Percentiles rank a stretch among this genome's conserved stretches.
phyloP scores from a whole-genome alignment of 2,113 vertebrate genomes.

The Syngnathus floridae region DNA sequence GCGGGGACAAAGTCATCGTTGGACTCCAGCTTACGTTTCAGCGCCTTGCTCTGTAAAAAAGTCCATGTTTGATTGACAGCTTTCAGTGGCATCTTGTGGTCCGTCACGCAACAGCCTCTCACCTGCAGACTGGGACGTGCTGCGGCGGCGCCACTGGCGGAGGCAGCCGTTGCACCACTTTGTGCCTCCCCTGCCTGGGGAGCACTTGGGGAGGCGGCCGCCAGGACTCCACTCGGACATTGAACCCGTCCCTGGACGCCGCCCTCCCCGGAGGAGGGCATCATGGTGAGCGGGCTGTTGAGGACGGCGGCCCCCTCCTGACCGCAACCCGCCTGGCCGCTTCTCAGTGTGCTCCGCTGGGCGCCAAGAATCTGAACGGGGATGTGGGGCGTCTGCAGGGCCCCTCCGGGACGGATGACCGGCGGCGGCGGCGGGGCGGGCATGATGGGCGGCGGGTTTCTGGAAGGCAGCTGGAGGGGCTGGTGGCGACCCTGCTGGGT shows the following conservation, averaged over 20 bases:
- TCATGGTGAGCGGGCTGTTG: constrained; percentile 61
- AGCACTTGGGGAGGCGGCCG: constrained; percentile 28
- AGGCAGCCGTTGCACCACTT: constrained; percentile 11
- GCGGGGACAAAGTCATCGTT: constrained; percentile 47
- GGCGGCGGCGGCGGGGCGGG: constrained; percentile 54
- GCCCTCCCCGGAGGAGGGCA: constrained; percentile 47
- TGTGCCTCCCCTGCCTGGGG: constrained; percentile 27
- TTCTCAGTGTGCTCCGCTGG: constrained; percentile 80
- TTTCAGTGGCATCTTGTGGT: background rate
- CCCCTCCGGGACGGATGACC: constrained; percentile 55
- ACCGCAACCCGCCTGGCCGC: constrained; percentile 74
- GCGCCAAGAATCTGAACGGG: constrained; percentile 91
- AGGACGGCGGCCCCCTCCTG: constrained; percentile 48
- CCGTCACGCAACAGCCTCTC: constrained; percentile 8
- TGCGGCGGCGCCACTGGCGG: constrained; percentile 43
- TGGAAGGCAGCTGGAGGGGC: constrained; percentile 66
- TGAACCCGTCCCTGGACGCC: constrained; percentile 57
- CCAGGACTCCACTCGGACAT: constrained; percentile 31
- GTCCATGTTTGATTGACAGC: background rate
- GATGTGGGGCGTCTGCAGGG: constrained; percentile 76
- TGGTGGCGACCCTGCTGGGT: constrained; percentile 65
- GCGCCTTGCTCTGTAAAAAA: constrained; percentile 52
- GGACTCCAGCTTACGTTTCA: constrained; percentile 67
- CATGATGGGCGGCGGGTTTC: constrained; percentile 69
- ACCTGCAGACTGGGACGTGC: constrained; percentile 50